Conservation (phyloP, 2,888 invertebrate genomes). For the Drosophila rubida region DNA sequence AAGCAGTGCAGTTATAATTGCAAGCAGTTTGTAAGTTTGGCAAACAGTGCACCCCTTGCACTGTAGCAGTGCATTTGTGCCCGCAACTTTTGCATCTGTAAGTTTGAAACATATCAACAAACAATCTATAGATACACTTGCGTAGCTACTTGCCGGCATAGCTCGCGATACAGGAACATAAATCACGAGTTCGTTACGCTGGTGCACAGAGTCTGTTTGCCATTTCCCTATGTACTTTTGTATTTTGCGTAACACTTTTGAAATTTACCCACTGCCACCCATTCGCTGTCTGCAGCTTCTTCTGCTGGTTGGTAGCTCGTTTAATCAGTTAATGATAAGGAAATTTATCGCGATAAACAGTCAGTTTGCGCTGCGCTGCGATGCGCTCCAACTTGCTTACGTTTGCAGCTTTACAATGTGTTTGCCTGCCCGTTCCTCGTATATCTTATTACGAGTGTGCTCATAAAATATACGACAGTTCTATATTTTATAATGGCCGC, state of each 20-base stretch:
- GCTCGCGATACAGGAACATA: slow-evolving; percentile 6
- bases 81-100: background rate
- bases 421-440: slow-evolving; percentile 40
- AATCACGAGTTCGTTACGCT: slow-evolving; percentile 13
- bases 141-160: background rate
- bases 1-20: background rate
- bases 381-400: slow-evolving; percentile 51
- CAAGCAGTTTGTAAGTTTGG: background rate
- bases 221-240: slow-evolving; percentile 23
- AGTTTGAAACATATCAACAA: background rate
- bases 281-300: slow-evolving; percentile 18
- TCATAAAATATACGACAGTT: slow-evolving; percentile 15
- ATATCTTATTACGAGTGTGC: slow-evolving; percentile 36
- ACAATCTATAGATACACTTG: background rate
- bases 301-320: slow-evolving; percentile 7
- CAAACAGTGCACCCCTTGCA: background rate
- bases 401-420: slow-evolving; percentile 61
- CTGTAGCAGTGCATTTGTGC: background rate
- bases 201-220: slow-evolving; percentile 31
- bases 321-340: slow-evolving; percentile 47
- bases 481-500: slow-evolving; percentile 34
- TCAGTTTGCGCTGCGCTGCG: slow-evolving; percentile 23
- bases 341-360: slow-evolving; percentile 31
- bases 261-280: background rate
- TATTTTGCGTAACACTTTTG: slow-evolving; percentile 38